Base-by-base conservation (phyloP, 2,888 invertebrate species). In the Electrophaes corylata region DNA sequence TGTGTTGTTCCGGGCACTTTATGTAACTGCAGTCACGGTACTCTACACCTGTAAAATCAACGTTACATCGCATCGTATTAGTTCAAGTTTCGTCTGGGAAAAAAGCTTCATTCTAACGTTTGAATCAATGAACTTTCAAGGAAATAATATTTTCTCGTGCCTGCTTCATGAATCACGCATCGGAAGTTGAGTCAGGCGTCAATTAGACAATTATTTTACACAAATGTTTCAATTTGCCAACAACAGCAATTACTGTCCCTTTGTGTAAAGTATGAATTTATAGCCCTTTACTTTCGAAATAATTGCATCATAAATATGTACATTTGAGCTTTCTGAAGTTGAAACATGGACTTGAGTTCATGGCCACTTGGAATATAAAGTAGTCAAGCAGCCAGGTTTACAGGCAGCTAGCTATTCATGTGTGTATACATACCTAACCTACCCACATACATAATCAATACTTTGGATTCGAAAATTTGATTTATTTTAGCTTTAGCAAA, bases 221-320 rank as follows among this genome's bases (percentile, higher is more conserved):
- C 72, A 75, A 74, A 77, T 78, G 74, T 76, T 79, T 69, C 74
- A 80, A 81, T 81, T 80, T 78, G 73, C 75, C 69, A 71, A 69
- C 72, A 76, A 76, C 72, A 70, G 69, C 77, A 84, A 86, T 88
- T 82, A 84, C 78, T 76, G 76, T 78, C 77, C 75, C 81, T 86
- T 84, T 84, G 78, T 80, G 73, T 68, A 65, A 80, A 75, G 77
- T 77, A 80, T 76, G 72, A 83, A 80, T 81, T 83, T 79, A 79
- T 76, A 69, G 69, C 49, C 63, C 65, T 70, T 66, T 62, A 64
- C 64, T 51, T 57, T 64, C 65, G 62, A 71, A 71, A 70, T 69
- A 64, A 68, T 69, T 74, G 66, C 64, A 61, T 59, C 61, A 65
- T 51, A 46, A 59, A 72, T 66, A n/a, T n/a, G n/a, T n/a, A 57